Evolutionary conservation across 2,888 invertebrate genomes (phyloP), one percentile per base, ranked within the genome.

Genomic region (Cryptops parisi): DNA sequence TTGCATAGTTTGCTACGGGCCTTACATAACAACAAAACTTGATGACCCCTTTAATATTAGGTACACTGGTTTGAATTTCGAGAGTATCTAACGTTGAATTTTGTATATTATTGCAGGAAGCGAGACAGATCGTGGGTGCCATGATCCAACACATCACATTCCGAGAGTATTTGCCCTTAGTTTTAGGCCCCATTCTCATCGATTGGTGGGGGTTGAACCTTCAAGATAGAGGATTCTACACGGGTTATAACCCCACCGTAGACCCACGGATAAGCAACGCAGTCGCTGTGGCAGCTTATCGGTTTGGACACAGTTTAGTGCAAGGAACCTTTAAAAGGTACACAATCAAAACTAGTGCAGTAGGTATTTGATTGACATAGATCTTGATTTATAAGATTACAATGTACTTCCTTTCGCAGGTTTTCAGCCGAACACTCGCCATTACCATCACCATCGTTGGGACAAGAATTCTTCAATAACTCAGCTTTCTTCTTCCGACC

Each of bases 201-300:
- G 52, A 53, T 23, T 55, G 59, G 26, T 64, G 64, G 54, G 62
- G 61, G 6, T 58, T 68, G 40, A 56, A 55, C 12, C 54, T 63
- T 1, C 58, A 53, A 33, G 23, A 57, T 1, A 47, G 57, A 15
- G 67, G 66, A 1, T 62, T 60, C 55, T 64, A 58, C 47, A 55
- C 57, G 33, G 57, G 54, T 24, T 63, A 63, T 44, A 54, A 62
- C 45, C 52, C 57, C 2, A 48, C 54, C 27, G 50, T 64, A 19
- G 61, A 63, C 52, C 62, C 64, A 1, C 55, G 58, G 2, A 60
- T 65, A 19, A 56, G 61, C 3, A 64, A 63, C 48, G 61, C 58
- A 6, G 67, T 67, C 54, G 58, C 62, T 4, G 55, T 63, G 1
- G 67, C 67, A n/a, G 67, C 65, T 2, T 66, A 61, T 57, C 59